Evolutionary conservation across 64 coral and sea anemone genomes (phyloP).

Genomic region (Trachythela sp.): DNA sequence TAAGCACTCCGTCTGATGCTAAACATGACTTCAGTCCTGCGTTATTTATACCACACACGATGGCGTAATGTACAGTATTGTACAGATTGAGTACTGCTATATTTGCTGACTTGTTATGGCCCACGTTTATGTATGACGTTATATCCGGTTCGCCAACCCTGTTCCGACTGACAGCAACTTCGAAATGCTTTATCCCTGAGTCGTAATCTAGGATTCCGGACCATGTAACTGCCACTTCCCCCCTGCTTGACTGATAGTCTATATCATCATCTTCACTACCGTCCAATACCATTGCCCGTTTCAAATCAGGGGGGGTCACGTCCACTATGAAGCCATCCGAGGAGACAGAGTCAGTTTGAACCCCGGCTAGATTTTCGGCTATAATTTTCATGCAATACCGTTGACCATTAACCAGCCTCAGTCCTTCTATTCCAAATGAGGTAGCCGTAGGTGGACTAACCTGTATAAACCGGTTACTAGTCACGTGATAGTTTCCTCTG

Average conservation of each 20-base stretch:
- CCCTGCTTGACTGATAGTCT: constrained; percentile 69
- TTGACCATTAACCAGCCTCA: neutral
- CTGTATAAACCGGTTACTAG: neutral
- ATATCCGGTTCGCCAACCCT: constrained; percentile 47
- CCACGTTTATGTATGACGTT: constrained; percentile 35
- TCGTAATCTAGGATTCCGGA: constrained; percentile 59
- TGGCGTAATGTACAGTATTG: constrained; percentile 77
- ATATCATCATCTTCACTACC: constrained; percentile 62
- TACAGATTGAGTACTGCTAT: constrained; percentile 43
- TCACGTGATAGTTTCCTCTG: constrained; percentile 3
- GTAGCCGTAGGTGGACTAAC: neutral
- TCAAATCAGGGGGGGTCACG: constrained; percentile 55
- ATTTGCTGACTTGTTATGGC: constrained; percentile 26
- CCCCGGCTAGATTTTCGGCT: constrained; percentile 71
- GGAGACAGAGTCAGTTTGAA: constrained; percentile 41
- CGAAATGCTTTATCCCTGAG: constrained; percentile 64
- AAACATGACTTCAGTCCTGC: constrained; percentile 62
- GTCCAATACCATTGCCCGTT: constrained; percentile 61
- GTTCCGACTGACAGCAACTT: constrained; percentile 72
- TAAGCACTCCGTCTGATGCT: constrained; percentile 74
- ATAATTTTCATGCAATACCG: constrained; percentile 28
- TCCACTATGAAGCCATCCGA: constrained; percentile 70
- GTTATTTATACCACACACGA: constrained; percentile 79
- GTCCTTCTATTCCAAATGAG: neutral
- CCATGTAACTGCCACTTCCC: constrained; percentile 59